Conservation (phyloP, 2,113 vertebrate genomes). For the Ptyas mucosa region DNA sequence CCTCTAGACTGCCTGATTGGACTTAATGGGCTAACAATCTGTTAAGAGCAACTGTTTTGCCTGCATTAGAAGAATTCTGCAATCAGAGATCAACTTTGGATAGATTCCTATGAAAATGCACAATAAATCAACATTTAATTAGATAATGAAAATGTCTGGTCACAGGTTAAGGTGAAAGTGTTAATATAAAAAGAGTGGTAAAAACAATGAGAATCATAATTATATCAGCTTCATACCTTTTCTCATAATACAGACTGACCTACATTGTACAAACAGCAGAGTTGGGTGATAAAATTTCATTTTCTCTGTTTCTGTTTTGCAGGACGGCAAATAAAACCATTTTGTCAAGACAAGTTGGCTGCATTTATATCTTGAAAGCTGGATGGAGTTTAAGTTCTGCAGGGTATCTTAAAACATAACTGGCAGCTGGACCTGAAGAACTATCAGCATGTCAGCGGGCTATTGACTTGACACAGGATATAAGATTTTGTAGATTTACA, state of each 20-base stretch:
- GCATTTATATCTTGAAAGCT: constrained; percentile 28
- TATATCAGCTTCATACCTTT: neutral
- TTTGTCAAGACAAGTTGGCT: neutral
- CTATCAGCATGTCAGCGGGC: neutral
- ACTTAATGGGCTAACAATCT: constrained; percentile 2
- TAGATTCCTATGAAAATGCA: neutral
- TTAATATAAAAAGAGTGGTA: neutral
- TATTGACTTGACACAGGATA: constrained; percentile 22
- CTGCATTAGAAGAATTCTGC: neutral
- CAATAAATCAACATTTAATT: neutral
- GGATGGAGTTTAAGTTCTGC: constrained; percentile 28
- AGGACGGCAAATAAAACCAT: neutral
- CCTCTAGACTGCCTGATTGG: neutral
- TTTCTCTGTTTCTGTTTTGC: neutral
- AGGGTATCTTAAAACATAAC: constrained; percentile 42
- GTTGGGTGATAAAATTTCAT: neutral
- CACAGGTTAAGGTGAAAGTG: neutral
- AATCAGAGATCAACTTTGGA: neutral
- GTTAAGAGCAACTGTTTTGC: neutral
- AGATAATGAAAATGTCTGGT: neutral
- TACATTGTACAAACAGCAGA: neutral
- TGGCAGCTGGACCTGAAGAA: constrained; percentile 41
- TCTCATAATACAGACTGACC: neutral
- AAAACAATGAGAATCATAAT: neutral
- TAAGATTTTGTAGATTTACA: constrained; percentile 21